Conservation (phyloP, 2,113 vertebrate genomes). For the Phocoena sinus region DNA sequence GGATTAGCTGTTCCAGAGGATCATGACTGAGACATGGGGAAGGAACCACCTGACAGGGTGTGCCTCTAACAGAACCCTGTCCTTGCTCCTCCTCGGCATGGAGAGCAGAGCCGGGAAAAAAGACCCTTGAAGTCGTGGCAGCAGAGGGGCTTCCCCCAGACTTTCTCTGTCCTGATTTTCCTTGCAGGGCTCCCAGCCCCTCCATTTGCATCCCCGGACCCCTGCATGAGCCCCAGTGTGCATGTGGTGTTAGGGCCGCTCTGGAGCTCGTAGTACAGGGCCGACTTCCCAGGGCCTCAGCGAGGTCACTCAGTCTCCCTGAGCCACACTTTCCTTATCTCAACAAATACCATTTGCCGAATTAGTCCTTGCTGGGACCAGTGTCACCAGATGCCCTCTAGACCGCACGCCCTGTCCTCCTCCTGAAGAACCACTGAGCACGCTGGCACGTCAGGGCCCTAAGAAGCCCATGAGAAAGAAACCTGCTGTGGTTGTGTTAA, state of each 20-base stretch:
- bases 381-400: not conserved
- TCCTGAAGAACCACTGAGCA: not conserved
- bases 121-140: not conserved
- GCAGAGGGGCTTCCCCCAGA: not conserved
- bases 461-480: not conserved
- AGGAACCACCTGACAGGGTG: not conserved
- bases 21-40: not conserved
- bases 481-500: not conserved
- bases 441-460: accelerated
- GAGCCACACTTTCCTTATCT: not conserved
- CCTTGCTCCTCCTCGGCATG: accelerated
- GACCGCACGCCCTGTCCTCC: accelerated
- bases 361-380: not conserved
- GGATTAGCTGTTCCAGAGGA: not conserved
- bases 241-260: not conserved
- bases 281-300: not conserved
- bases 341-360: not conserved
- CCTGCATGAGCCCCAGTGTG: not conserved
- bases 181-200: not conserved
- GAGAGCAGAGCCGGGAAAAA: not conserved
- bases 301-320: not conserved
- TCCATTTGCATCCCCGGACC: not conserved
- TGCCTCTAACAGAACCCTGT: not conserved
- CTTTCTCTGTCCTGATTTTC: not conserved
- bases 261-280: not conserved